These are phyloP conservation scores for Odontamblyopus rebecca DNA, from an alignment of 2,797 vertebrate genomes.

Conservation along the genomic window DNA sequence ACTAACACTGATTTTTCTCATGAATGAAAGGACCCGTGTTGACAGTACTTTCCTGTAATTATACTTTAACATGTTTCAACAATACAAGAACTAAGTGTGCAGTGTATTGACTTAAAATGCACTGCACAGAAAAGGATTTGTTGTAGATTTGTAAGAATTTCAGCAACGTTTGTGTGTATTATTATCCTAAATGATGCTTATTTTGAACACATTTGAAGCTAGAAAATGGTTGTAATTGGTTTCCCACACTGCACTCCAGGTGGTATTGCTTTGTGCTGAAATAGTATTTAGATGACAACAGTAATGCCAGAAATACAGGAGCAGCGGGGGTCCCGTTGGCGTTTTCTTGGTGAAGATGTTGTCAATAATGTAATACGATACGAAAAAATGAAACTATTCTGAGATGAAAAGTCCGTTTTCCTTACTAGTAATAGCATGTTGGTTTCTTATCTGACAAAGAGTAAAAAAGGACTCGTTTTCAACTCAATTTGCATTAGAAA, in stretches of 20 bases:
- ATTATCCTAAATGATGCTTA: not conserved
- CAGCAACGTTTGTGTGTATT: not conserved
- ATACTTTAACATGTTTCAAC: not conserved
- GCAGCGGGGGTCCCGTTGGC: not conserved
- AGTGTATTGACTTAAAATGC: not conserved
- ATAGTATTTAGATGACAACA: not conserved
- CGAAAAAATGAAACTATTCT: not conserved
- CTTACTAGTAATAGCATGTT: too few species aligned
- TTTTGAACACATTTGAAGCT: not conserved
- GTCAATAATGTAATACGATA: not conserved
- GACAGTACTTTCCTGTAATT: not conserved
- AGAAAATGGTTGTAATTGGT: not conserved
- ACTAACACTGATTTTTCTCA: not conserved
- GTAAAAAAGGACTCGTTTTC: too few species aligned
- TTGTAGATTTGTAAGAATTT: not conserved
- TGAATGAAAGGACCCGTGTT: not conserved
- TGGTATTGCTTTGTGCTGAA: not conserved
- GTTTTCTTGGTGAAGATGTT: not conserved
- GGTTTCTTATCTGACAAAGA: too few species aligned
- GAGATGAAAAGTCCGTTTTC: too few species aligned
- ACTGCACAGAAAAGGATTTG: not conserved
- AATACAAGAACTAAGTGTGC: not conserved
- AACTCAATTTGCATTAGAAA: too few species aligned
- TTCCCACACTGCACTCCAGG: slow-evolving; percentile 4
- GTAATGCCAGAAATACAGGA: not conserved